Conservation (phyloP, 2,113 vertebrate genomes). For the Baryphthengus martii region DNA sequence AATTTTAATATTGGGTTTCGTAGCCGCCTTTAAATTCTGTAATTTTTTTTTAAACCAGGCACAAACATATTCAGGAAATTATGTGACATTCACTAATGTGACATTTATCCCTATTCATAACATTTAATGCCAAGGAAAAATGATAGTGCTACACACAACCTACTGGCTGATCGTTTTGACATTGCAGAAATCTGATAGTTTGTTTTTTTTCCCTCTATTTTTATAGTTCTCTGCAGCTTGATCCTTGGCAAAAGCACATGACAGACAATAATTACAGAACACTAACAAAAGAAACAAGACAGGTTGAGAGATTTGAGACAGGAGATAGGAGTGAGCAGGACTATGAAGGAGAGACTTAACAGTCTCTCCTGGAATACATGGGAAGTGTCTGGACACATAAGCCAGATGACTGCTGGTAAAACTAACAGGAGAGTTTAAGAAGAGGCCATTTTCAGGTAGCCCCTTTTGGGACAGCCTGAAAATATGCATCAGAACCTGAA, state of each 20-base stretch:
- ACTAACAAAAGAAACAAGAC: constrained; percentile 25
- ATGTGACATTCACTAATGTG: not conserved
- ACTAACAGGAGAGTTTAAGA: not conserved
- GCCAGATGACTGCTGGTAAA: not conserved
- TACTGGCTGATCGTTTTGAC: constrained; percentile 19
- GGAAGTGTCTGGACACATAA: not conserved
- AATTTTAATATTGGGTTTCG: not conserved
- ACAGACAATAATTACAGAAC: constrained; percentile 2
- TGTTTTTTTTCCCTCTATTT: constrained; percentile 54
- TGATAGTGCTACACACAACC: not conserved
- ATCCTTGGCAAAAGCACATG: constrained; percentile 35
- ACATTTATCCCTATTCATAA: constrained; percentile 8
- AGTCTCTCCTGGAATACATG: not conserved
- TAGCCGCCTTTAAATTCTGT: not conserved
- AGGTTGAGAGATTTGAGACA: not conserved
- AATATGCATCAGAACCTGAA: not conserved
- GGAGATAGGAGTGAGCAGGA: not conserved
- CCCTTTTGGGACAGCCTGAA: not conserved
- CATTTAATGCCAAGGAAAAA: not conserved
- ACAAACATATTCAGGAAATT: not conserved
- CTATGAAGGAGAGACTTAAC: not conserved
- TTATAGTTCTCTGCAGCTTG: constrained; percentile 51
- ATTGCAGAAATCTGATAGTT: constrained; percentile 58
- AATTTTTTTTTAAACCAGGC: not conserved
- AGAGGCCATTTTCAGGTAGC: not conserved